Percentiles rank a stretch among this genome's conserved stretches.
These are phyloP conservation scores for Drosophila picticornis DNA, from an alignment of 2,888 invertebrate species.

Conservation along the genomic window DNA sequence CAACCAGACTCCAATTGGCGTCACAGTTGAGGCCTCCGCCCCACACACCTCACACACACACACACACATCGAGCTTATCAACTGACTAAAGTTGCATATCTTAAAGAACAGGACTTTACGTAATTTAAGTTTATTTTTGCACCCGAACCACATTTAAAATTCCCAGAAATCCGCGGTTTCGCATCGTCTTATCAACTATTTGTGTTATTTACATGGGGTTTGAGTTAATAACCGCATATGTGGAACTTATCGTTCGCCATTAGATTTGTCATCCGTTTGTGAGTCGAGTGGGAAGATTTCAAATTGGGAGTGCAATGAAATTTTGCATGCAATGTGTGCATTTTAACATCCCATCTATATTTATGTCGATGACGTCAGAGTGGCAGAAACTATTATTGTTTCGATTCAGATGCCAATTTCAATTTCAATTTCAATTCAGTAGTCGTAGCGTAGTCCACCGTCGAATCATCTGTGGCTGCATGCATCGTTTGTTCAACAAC, in stretches of 20 bases:
- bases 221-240: slow-evolving; percentile 7
- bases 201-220: slow-evolving; percentile 19
- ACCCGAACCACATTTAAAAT: neutral
- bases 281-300: slow-evolving; percentile 3
- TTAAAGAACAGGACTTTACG: slow-evolving; percentile 19
- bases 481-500: slow-evolving; percentile 19
- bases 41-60: neutral
- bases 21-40: slow-evolving; percentile 35
- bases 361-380: slow-evolving; percentile 25
- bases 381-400: slow-evolving; percentile 2
- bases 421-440: slow-evolving; percentile 25
- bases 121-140: neutral
- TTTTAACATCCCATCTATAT: slow-evolving; percentile 29
- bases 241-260: slow-evolving; percentile 27
- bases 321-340: slow-evolving; percentile 20
- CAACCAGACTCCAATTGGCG: slow-evolving; percentile 79
- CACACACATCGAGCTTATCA: slow-evolving; percentile 26
- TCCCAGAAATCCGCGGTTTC: neutral
- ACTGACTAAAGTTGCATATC: slow-evolving; percentile 21
- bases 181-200: slow-evolving; percentile 8
- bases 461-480: slow-evolving; percentile 33
- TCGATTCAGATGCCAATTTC: slow-evolving; percentile 18
- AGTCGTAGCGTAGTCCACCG: neutral
- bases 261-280: slow-evolving; percentile 29
- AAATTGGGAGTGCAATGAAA: slow-evolving; percentile 36